A percentile compares a stretch with the other conserved stretches of the same genome.
phyloP scores from a whole-genome alignment of 2,888 invertebrate genomes.

The Dusona sp. region DNA sequence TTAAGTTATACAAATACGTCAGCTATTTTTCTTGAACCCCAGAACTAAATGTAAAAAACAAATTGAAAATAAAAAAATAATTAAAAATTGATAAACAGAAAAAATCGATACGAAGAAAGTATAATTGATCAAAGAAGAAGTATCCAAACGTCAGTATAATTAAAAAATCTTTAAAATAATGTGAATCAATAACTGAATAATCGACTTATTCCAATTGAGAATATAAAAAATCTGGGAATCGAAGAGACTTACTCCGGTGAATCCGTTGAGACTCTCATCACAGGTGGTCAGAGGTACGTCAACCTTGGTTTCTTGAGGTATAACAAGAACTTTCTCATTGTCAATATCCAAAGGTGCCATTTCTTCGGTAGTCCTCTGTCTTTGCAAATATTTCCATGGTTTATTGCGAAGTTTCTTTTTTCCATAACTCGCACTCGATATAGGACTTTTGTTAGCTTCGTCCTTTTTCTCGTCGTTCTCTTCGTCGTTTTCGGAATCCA shows the following conservation, averaged over 20 bases:
- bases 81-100: neutral
- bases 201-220: neutral
- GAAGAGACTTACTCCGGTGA: constrained; percentile 72
- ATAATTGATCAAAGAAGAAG: neutral
- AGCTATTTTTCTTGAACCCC: no score
- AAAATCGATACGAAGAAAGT: neutral
- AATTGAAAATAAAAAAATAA: neutral
- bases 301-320: constrained; percentile 51
- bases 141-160: neutral
- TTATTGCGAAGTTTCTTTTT: constrained; percentile 78
- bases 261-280: constrained; percentile 74
- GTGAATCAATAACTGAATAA: neutral
- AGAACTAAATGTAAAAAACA: neutral
- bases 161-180: neutral
- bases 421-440: constrained; percentile 86
- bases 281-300: constrained; percentile 23
- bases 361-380: constrained; percentile 82
- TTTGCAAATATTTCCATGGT: constrained; percentile 82
- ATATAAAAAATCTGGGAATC: neutral
- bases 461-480: constrained; percentile 86
- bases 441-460: constrained; percentile 88
- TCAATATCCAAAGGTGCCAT: constrained; percentile 80
- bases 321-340: constrained; percentile 66
- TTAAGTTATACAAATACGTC: neutral
- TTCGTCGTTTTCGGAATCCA: constrained; percentile 91